A percentile compares a stretch with the other conserved stretches of the same genome.
Evolutionary conservation across 2,797 vertebrate genomes (phyloP).

Genomic region (Enoplosus armatus): DNA sequence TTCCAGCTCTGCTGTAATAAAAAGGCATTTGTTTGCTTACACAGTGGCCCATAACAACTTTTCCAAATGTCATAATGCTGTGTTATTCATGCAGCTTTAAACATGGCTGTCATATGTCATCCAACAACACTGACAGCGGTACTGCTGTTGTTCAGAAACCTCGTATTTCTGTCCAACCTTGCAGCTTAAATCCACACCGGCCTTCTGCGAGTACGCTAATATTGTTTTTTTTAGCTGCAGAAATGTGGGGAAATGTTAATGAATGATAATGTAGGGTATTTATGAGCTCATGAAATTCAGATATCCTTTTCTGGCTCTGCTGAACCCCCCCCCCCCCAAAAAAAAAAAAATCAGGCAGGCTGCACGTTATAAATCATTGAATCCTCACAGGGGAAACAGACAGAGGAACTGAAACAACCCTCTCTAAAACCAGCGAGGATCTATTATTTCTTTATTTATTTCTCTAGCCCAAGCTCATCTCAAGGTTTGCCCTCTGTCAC

Average conservation of each 20-base stretch:
- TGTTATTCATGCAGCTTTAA: conserved; percentile 1
- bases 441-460: conserved; percentile 3
- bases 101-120: not conserved
- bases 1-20: not conserved
- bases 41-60: not conserved
- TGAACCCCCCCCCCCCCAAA: no score
- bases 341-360: conserved; percentile 47
- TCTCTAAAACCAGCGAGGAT: conserved; percentile 27
- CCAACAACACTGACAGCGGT: not conserved
- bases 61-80: not conserved
- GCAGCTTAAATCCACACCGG: conserved; percentile 12
- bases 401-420: conserved; percentile 39
- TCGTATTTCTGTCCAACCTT: not conserved
- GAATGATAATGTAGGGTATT: conserved; percentile 72
- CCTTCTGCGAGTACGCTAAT: conserved; percentile 23
- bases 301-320: conserved; percentile 47
- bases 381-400: conserved; percentile 43
- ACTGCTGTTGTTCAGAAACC: not conserved
- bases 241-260: conserved; percentile 68
- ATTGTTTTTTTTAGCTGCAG: conserved; percentile 49
- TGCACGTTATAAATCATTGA: conserved; percentile 57
- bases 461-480: not conserved
- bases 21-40: not conserved
- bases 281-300: conserved; percentile 78
- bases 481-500: conserved; percentile 22